Conservation (phyloP, 35 echinoderm and acorn worm genomes). For the Heliocidaris erythrogramma region DNA sequence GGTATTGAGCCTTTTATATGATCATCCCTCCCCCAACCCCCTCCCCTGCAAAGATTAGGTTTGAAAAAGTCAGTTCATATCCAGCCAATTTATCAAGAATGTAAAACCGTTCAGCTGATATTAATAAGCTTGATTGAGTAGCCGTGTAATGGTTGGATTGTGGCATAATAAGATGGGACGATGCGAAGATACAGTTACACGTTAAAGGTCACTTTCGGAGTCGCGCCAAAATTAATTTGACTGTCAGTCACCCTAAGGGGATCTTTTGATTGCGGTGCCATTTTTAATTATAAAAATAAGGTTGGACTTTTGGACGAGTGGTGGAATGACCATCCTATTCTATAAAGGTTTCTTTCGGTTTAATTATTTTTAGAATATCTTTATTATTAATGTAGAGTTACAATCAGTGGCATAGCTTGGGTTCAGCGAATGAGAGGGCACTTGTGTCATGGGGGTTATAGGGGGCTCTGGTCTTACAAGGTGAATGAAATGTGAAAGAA, state of each 20-base stretch:
- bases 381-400: too few relatives aligned
- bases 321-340: not conserved
- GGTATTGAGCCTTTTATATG: not conserved
- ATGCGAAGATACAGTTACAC: not conserved
- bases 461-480: too few relatives aligned
- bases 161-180: not conserved
- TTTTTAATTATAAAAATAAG: not conserved
- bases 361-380: too few relatives aligned
- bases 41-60: not conserved
- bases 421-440: too few relatives aligned
- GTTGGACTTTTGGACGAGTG: not conserved
- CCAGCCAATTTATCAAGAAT: not conserved
- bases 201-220: not conserved
- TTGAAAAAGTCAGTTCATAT: not conserved
- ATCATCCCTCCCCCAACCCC: not conserved
- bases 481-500: too few relatives aligned
- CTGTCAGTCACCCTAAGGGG: not conserved
- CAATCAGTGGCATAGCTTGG: too few relatives aligned
- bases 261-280: not conserved
- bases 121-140: constrained; percentile 1
- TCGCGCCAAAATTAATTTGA: not conserved
- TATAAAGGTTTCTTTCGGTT: too few relatives aligned
- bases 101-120: not conserved
- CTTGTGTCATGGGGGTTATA: too few relatives aligned
- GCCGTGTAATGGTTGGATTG: constrained; percentile 2